Evolutionary conservation across 2,888 invertebrate genomes (phyloP).

Genomic region (Ferrisia virgata): DNA sequence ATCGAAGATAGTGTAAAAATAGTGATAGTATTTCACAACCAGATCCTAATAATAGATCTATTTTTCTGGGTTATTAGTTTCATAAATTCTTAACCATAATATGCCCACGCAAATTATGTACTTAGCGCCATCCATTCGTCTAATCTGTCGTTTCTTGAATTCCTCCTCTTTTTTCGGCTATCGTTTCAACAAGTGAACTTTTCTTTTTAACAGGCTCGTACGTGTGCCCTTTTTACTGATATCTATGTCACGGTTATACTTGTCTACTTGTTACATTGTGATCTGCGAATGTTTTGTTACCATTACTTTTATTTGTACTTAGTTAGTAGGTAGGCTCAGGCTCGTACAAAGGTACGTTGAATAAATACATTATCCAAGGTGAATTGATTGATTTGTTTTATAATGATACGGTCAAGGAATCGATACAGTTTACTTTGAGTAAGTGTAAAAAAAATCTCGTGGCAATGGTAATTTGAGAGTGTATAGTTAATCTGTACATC

Average conservation of each 20-base stretch:
- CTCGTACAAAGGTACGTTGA: no score
- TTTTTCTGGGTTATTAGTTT: conserved; percentile 25
- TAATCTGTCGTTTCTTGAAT: neutral
- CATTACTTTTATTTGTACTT: neutral
- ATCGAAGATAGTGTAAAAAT: neutral
- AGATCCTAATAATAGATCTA: conserved; percentile 7
- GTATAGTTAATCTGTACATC: no score
- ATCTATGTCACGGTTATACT: neutral
- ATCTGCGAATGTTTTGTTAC: neutral
- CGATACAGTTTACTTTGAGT: neutral
- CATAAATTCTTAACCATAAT: neutral
- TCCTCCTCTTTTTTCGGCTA: neutral
- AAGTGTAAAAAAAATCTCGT: neutral
- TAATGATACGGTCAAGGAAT: neutral
- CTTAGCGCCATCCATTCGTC: neutral
- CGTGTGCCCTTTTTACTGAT: neutral
- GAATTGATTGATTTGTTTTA: neutral
- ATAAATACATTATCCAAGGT: neutral
- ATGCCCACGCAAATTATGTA: neutral
- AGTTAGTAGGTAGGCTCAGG: no score
- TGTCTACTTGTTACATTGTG: neutral
- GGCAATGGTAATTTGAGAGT: neutral
- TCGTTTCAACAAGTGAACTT: neutral
- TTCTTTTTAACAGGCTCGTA: neutral
- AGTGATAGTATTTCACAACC: neutral